A percentile compares a stretch with the other conserved stretches of the same genome.
These are phyloP conservation scores for Drosophila sucinea DNA, from an alignment of 1,140 invertebrate genomes.

Conservation along the genomic window DNA sequence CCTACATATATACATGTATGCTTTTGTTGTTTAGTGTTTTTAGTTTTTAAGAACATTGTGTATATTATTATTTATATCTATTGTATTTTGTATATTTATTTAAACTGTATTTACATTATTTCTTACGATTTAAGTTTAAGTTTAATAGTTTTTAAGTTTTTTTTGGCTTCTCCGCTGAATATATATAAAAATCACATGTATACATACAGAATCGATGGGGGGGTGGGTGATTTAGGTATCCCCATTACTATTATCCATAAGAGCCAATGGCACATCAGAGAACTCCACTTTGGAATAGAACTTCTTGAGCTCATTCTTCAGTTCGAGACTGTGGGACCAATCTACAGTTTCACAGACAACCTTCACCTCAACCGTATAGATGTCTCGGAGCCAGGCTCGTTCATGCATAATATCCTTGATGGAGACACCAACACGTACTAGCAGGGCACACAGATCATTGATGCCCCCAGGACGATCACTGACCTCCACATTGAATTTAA, in stretches of 20 bases:
- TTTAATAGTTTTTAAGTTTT: conserved; percentile 52
- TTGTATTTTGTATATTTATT: conserved; percentile 70
- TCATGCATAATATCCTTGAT: conserved; percentile 98
- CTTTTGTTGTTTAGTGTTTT: conserved; percentile 48
- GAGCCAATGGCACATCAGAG: conserved; percentile 73
- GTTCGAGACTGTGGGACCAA: conserved; percentile 88
- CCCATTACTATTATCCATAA: conserved; percentile 76
- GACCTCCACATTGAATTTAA: conserved; percentile 94
- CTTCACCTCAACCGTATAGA: conserved; percentile 93
- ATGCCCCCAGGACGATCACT: conserved; percentile 94
- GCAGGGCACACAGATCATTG: conserved; percentile 91
- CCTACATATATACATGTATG: conserved; percentile 13
- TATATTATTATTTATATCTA: conserved; percentile 48
- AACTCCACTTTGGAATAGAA: conserved; percentile 85
- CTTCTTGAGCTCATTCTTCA: conserved; percentile 86
- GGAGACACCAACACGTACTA: conserved; percentile 91
- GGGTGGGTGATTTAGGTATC: conserved; percentile 5
- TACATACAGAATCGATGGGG: conserved; percentile 18
- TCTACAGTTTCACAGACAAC: conserved; percentile 94
- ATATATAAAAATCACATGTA: conserved; percentile 50
- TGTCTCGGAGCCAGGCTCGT: conserved; percentile 95
- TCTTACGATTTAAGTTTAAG: conserved; percentile 55
- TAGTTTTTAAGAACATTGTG: conserved; percentile 45
- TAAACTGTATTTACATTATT: conserved; percentile 66
- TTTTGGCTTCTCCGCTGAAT: conserved; percentile 40